These are phyloP conservation scores for Sturnus vulgaris DNA, from an alignment of 2,113 vertebrate species.

Conservation along the genomic window DNA sequence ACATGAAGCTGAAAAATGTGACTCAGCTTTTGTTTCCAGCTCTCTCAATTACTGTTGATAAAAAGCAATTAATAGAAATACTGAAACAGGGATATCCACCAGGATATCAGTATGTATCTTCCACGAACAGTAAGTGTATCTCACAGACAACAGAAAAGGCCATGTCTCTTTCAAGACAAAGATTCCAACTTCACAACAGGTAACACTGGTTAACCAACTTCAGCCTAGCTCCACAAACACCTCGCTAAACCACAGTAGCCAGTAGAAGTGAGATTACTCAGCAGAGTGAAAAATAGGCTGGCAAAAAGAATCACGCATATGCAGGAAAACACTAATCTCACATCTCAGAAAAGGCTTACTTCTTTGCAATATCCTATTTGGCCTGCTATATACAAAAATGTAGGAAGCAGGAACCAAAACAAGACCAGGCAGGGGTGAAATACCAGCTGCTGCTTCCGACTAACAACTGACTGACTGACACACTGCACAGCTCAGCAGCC, in stretches of 20 bases:
- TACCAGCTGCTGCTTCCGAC: not conserved
- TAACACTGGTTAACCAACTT: not conserved
- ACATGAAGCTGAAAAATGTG: not conserved
- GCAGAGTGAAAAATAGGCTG: not conserved
- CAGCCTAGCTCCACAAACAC: not conserved
- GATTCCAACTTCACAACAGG: not conserved
- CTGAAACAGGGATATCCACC: not conserved
- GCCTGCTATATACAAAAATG: not conserved
- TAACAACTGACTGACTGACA: not conserved
- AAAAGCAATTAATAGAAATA: not conserved
- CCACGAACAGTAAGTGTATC: not conserved
- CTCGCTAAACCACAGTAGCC: not conserved
- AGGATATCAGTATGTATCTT: not conserved
- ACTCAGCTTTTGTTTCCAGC: not conserved
- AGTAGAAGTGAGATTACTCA: not conserved
- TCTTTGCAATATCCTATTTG: not conserved
- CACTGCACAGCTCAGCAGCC: not conserved
- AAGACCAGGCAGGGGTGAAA: not conserved
- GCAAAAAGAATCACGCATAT: not conserved
- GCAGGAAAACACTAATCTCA: not conserved
- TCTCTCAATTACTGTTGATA: not conserved
- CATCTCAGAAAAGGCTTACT: not conserved
- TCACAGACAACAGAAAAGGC: not conserved
- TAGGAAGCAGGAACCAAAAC: not conserved
- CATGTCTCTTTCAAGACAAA: accelerated